Evolutionary conservation across 2,888 invertebrate species (phyloP), one percentile per base, ranked within the genome.

Genomic region (Eretmocerus hayati): DNA sequence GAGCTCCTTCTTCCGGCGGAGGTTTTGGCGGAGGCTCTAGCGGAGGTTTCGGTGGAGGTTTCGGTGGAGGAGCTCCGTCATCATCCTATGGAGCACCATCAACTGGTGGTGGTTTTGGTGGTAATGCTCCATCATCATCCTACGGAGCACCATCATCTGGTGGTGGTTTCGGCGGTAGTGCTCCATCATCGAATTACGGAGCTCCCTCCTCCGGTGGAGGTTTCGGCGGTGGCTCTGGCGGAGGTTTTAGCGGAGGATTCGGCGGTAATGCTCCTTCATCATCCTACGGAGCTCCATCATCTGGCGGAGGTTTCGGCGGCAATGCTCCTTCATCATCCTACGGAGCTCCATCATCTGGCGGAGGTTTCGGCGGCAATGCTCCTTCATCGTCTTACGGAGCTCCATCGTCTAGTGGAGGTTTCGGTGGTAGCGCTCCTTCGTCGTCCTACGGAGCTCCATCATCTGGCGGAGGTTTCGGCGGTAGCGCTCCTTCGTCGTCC

Each of bases 371-470:
- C n/a, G 58, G 54, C 16, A 54, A 55, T 15, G 33, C 41, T 46
- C 75, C 68, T 31, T 75, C 75, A 2, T 70, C 71, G 46, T 74
- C 70, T 43, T 78, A 78, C 53, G 77, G 78, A 5, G 74, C 70
- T 60, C 73, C 70, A 15, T 65, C 64, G 26, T 55, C 57, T 11
- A 56, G 59, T 9, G 56, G 61, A 36, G 18, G 30, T 8, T 55
- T 53, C 62, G 35, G 72, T 63, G 50, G 71, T 64, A 48, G 62
- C 42, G 65, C 69, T 20, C 71, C 71, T 1, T 75, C 66, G 1
- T 46, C 69, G 42, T 65, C 61, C 46, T 76, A 75, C 55, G 75
- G 61, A 39, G 72, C 75, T 5, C 33, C 70, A 63, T 55, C 48
- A 6, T 54, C 58, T 42, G 58, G 68, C 42, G 59, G 59, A 26